Base-by-base conservation (phyloP, 2,113 vertebrate genomes). In the Danionella cerebrum region DNA sequence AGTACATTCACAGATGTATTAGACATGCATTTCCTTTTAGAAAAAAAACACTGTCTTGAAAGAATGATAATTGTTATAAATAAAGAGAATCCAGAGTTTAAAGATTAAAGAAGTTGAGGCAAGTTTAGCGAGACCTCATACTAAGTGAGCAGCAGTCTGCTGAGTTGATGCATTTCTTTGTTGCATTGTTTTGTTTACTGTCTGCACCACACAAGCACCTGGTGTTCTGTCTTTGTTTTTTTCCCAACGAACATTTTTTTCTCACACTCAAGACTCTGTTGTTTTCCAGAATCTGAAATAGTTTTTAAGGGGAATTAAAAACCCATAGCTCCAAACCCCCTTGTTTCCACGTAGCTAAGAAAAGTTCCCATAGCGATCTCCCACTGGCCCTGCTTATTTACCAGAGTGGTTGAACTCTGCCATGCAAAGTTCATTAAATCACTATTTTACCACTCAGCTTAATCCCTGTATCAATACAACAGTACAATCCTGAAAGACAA, bases 361-460 rank as follows among this genome's bases (percentile, higher is more conserved):
- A 53, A 82, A 76, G 79, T 84, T 84, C 76, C 82, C 85, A 74
- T 83, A 71, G 76, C 41, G 75, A 81, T 78, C 73, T 78, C 80
- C 79, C 74, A 76, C 77, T 80, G 82, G 78, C 81, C 52, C 72
- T 27, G 75, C 78, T 79, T 84, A 83, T 86, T 85, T 85, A 80
- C 83, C 50, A 79, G 80, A 77, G 77, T 82, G 80, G 79, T 87
- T 84, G 84, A 85, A 86, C 81, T 84, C 83, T 82, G 80, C 83
- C 82, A 84, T 83, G 82, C 82, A 85, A 85, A 87, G 84, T 88
- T 88, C 84, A 87, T 87, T 87, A 88, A 89, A 90, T 85, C 86
- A 86, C 87, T 85, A 83, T 90, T 89, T 89, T 88, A 90, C 85
- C 86, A 87, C 84, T 88, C 82, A 70, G 76, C 80, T 87, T 89